Base-by-base conservation (phyloP, 2,113 vertebrate species). In the Nycticryphes semicollaris region DNA sequence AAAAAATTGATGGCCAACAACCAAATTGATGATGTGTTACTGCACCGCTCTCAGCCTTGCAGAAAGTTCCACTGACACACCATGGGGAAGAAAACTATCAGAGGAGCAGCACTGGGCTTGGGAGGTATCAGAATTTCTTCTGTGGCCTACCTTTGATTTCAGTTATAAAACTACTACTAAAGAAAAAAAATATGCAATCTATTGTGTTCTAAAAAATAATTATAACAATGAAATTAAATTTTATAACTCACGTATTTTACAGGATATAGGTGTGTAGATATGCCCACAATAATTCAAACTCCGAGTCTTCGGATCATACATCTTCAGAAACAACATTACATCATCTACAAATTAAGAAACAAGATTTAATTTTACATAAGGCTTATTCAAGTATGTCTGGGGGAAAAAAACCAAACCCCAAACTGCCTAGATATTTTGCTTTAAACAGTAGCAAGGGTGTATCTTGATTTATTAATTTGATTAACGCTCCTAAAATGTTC, bases 251-350 rank as follows among this genome's bases (percentile, higher is more conserved):
- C 99, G 99, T 99, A 99, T 99, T 99, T 99, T 99, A 98, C 99
- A 99, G 98, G 99, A 99, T 98, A 99, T 99, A 97, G 99, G 99
- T 68, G 99, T 99, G 97, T 99, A 99, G 99, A 99, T 99, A 98
- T 99, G 99, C 98, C 99, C 99, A 98, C 99, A 99, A 98, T 99
- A 99, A 99, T 99, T 99, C 99, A 99, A 98, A 98, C 99, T 99
- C 98, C 99, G 98, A 96, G 99, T 99, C 98, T 99, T 99, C 69
- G 99, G 99, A 97, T 99, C 99, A 85, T 99, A 99, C 99, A 99
- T 99, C 98, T 99, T 99, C 98, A 99, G 97, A 98, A 99, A 99
- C 94, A 99, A 98, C 99, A 99, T 99, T 91, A 99, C 99, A 94
- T 99, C 99, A 97, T 99, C 99, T 99, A 91, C 37, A 97, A 94